phyloP scores from a whole-genome alignment of 1,140 invertebrate species.

The Caenorhabditis inopinata region DNA sequence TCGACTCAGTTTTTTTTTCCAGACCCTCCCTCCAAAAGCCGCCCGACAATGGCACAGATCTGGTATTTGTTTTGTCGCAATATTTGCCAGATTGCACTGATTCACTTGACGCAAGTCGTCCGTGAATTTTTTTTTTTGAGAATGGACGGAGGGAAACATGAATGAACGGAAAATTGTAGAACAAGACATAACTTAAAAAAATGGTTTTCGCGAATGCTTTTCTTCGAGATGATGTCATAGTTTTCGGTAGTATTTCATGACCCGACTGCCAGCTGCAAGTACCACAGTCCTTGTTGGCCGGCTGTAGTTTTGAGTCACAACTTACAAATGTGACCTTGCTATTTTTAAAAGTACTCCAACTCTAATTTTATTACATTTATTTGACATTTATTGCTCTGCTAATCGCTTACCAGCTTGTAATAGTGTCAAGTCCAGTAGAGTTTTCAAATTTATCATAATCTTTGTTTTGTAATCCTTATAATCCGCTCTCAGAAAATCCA shows the following conservation, averaged over 20 bases:
- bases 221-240: background rate
- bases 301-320: no score
- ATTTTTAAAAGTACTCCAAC: no score
- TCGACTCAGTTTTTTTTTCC: background rate
- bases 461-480: background rate
- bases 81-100: slow-evolving; percentile 23
- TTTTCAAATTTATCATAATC: background rate
- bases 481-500: background rate
- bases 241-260: no score
- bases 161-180: background rate
- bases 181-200: background rate
- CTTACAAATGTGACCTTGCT: no score
- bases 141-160: background rate
- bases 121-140: background rate
- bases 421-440: background rate
- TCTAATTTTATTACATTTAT: no score
- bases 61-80: slow-evolving; percentile 24
- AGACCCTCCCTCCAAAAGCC: background rate
- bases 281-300: no score
- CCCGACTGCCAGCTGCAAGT: no score
- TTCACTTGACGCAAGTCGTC: slow-evolving; percentile 2
- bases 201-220: background rate
- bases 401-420: no score
- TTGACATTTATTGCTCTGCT: no score
- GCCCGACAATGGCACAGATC: slow-evolving; percentile 4